A percentile compares a stretch with the other conserved stretches of the same genome.
Conservation (phyloP, 2,888 invertebrate genomes). For the Chloroclysta siterata region DNA sequence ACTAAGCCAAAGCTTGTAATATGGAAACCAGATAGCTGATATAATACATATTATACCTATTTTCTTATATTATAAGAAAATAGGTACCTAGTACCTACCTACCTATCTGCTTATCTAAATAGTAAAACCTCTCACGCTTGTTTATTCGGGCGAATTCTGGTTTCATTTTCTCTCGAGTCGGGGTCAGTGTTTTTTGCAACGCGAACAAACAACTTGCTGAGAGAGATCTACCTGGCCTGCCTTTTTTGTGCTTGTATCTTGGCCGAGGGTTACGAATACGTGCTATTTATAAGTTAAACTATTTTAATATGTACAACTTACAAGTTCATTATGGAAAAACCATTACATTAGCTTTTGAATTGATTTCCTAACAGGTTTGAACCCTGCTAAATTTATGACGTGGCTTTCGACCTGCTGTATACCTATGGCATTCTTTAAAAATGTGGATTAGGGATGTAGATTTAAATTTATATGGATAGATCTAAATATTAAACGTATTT, state of each 20-base stretch:
- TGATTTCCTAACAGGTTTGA: constrained; percentile 9
- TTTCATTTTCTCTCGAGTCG: constrained; percentile 49
- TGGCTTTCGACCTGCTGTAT: background rate
- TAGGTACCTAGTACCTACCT: no score
- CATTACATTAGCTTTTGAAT: constrained; percentile 2
- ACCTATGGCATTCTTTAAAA: background rate
- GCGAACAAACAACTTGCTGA: constrained; percentile 42
- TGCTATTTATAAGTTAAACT: constrained; percentile 4
- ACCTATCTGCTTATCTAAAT: no score
- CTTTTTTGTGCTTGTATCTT: constrained; percentile 14
- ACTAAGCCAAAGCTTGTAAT: no score
- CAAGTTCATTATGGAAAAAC: background rate
- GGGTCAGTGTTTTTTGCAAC: constrained; percentile 53
- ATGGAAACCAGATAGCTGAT: no score
- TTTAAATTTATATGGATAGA: no score
- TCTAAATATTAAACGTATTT: no score
- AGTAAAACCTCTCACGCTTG: background rate
- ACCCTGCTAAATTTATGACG: background rate
- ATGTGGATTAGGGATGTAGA: background rate
- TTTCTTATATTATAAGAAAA: no score
- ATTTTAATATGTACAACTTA: background rate
- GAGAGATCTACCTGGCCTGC: constrained; percentile 23
- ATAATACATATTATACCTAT: no score
- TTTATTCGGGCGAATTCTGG: constrained; percentile 44
- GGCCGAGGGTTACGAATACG: constrained; percentile 4